phyloP scores from a whole-genome alignment of 1,140 invertebrate species.

The Drosophila simulans region DNA sequence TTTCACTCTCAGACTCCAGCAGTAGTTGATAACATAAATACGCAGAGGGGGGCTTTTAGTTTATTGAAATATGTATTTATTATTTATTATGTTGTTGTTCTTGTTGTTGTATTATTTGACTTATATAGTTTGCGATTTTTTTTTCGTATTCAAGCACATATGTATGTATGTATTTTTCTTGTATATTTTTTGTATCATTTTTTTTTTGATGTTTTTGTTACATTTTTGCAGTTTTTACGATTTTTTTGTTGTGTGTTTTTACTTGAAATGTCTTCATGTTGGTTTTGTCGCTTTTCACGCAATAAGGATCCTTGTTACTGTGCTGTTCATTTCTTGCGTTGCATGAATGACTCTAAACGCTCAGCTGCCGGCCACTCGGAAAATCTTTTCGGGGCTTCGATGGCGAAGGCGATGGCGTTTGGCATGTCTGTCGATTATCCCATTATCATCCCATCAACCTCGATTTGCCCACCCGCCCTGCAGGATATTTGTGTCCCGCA shows the following conservation, averaged over 20 bases:
- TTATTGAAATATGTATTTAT: constrained; percentile 84
- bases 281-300: constrained; percentile 50
- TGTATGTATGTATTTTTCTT: constrained; percentile 67
- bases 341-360: constrained; percentile 63
- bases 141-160: constrained; percentile 83
- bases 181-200: constrained; percentile 55
- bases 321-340: constrained; percentile 77
- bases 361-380: constrained; percentile 22
- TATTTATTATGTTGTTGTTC: constrained; percentile 50
- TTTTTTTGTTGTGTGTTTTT: constrained; percentile 67
- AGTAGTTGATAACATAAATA: background rate
- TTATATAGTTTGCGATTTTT: constrained; percentile 81
- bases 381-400: constrained; percentile 30
- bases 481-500: constrained; percentile 19
- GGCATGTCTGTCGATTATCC: constrained; percentile 24
- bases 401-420: constrained; percentile 30
- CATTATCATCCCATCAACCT: constrained; percentile 11
- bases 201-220: constrained; percentile 68
- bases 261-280: constrained; percentile 67
- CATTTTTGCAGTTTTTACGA: constrained; percentile 55
- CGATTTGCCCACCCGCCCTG: constrained; percentile 30
- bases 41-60: constrained; percentile 33
- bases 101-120: constrained; percentile 71
- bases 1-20: too few relatives aligned
- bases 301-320: constrained; percentile 64